These are phyloP conservation scores for Callopanchax toddi DNA, from an alignment of 2,113 vertebrate species.

Conservation along the genomic window DNA sequence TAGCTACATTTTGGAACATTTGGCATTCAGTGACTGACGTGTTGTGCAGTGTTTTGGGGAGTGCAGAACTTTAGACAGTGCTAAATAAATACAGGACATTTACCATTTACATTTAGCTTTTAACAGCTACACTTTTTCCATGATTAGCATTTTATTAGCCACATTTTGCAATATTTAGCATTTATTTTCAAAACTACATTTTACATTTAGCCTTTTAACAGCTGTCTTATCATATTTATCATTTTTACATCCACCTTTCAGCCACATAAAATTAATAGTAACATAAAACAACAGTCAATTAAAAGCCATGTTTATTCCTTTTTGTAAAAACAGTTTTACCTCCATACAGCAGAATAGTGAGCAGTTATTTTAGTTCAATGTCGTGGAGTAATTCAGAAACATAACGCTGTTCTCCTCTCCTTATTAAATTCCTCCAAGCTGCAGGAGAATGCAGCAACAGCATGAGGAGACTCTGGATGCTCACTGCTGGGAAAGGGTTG, in stretches of 20 bases:
- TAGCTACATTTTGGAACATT: too few relatives aligned
- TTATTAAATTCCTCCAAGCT: conserved; percentile 1
- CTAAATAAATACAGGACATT: too few relatives aligned
- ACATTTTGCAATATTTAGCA: too few relatives aligned
- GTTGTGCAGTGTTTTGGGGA: too few relatives aligned
- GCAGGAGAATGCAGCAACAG: not conserved
- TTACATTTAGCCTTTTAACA: too few relatives aligned
- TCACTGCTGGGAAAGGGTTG: not conserved
- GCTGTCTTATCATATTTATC: too few relatives aligned
- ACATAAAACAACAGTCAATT: not conserved
- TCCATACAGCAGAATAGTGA: not conserved
- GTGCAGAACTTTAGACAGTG: too few relatives aligned
- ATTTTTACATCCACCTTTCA: not conserved
- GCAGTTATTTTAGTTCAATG: not conserved
- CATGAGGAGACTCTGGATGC: conserved; percentile 6
- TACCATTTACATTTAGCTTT: too few relatives aligned
- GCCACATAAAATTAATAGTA: not conserved
- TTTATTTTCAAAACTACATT: too few relatives aligned
- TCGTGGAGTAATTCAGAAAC: not conserved
- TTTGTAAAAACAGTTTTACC: not conserved
- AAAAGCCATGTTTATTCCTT: not conserved
- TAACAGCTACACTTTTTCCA: too few relatives aligned
- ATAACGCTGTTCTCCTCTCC: not conserved
- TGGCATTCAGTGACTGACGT: too few relatives aligned
- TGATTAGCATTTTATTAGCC: too few relatives aligned